These are phyloP conservation scores for Petrocephalus sullivani DNA, from an alignment of 2,797 vertebrate species.

Conservation along the genomic window DNA sequence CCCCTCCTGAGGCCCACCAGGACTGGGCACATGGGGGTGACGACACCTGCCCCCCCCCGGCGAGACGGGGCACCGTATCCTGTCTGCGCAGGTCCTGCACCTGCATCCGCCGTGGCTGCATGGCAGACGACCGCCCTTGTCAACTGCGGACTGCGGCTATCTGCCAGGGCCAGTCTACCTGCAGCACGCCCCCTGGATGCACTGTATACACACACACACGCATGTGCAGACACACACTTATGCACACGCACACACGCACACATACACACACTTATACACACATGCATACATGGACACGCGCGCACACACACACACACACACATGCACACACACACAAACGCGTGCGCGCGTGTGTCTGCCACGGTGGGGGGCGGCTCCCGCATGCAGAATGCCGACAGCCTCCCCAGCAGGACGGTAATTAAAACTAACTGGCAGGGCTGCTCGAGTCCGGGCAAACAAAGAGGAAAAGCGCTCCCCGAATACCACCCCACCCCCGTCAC, in stretches of 20 bases:
- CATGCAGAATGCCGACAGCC: constrained; percentile 34
- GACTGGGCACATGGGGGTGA: constrained; percentile 26
- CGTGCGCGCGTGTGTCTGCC: background rate
- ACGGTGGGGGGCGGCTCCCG: constrained; percentile 32
- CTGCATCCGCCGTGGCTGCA: background rate
- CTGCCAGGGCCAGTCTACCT: background rate
- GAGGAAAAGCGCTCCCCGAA: background rate
- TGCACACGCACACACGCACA: background rate
- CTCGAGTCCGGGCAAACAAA: constrained; percentile 42
- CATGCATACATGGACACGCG: background rate
- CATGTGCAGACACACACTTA: no score
- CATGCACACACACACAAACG: background rate
- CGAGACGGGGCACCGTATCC: constrained; percentile 53
- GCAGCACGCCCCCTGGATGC: background rate
- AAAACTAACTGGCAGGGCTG: constrained; percentile 44
- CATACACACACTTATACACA: no score
- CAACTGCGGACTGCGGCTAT: background rate
- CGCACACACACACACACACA: no score
- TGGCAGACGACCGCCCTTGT: background rate
- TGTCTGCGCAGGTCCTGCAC: constrained; percentile 15
- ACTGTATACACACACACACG: background rate
- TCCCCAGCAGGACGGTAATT: constrained; percentile 47
- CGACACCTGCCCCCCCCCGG: constrained; percentile 32
- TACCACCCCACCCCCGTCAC: background rate
- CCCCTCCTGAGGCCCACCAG: constrained; percentile 5